A percentile compares a stretch with the other conserved stretches of the same genome.
phyloP scores from a whole-genome alignment of 2,113 vertebrate species.

The Dipodomys stephensi region DNA sequence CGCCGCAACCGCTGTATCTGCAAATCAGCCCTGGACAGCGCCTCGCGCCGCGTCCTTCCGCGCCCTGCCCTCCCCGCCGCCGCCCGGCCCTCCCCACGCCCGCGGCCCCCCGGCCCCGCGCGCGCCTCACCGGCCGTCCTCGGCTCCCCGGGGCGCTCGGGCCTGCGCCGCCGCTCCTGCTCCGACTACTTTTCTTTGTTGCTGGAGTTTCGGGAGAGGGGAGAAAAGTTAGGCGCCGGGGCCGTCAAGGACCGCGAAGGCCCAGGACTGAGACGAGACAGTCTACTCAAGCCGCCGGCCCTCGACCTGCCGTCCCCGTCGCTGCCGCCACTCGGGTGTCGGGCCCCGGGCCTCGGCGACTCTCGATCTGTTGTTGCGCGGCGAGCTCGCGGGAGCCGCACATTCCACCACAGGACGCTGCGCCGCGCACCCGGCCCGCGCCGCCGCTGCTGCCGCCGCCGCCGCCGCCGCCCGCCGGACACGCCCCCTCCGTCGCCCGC shows the following conservation, averaged over 20 bases:
- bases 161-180: no score
- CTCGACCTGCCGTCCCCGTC: not conserved
- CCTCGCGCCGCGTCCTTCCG: slow-evolving; percentile 85
- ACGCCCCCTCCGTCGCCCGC: slow-evolving; percentile 25
- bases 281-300: slow-evolving; percentile 25
- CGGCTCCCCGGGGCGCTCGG: not conserved
- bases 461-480: slow-evolving; percentile 67
- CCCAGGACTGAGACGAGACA: not conserved
- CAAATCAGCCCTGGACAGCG: slow-evolving; percentile 95
- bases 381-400: slow-evolving; percentile 83
- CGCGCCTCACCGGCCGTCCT: slow-evolving; percentile 49
- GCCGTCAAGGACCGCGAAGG: slow-evolving; percentile 46
- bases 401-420: slow-evolving; percentile 92
- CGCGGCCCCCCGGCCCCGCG: slow-evolving; percentile 33
- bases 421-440: slow-evolving; percentile 84
- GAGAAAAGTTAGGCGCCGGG: slow-evolving; percentile 71
- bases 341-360: slow-evolving; percentile 69
- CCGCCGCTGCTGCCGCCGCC: slow-evolving; percentile 41
- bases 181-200: slow-evolving; percentile 81
- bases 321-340: slow-evolving; percentile 42
- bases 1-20: slow-evolving; percentile 69
- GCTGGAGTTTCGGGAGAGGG: slow-evolving; percentile 74
- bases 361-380: slow-evolving; percentile 54
- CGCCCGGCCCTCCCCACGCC: slow-evolving; percentile 21
- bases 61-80: slow-evolving; percentile 67